phyloP scores from a whole-genome alignment of 2,113 vertebrate species.

The Trichechus manatus region DNA sequence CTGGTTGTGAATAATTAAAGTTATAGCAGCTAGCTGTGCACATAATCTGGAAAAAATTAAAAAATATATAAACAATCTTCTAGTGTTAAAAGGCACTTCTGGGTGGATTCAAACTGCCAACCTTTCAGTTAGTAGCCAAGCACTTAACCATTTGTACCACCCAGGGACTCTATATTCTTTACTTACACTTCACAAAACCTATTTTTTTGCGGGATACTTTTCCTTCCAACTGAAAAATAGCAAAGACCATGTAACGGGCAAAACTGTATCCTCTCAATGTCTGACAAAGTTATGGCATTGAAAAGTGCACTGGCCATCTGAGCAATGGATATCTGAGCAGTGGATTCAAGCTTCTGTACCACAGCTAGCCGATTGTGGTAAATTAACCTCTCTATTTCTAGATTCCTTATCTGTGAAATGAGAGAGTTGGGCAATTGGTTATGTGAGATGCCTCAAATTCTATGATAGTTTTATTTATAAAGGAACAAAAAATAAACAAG shows the following conservation, averaged over 20 bases:
- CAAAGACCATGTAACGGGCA: background rate
- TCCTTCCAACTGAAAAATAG: background rate
- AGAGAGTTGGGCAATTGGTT: background rate
- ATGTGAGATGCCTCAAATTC: background rate
- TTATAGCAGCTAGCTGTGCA: background rate
- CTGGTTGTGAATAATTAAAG: background rate
- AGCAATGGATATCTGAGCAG: background rate
- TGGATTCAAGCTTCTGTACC: background rate
- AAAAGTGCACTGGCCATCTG: background rate
- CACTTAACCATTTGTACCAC: background rate
- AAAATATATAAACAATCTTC: background rate
- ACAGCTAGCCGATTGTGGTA: background rate
- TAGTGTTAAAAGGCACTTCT: background rate
- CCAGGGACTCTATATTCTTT: background rate
- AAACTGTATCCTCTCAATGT: background rate
- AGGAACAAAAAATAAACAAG: constrained; percentile 18
- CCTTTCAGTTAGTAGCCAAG: background rate
- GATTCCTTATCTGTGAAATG: constrained; percentile 32
- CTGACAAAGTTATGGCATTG: background rate
- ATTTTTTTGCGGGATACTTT: background rate
- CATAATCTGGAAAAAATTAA: constrained; percentile 21
- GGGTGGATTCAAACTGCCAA: background rate
- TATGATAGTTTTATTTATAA: constrained; percentile 51
- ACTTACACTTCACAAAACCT: background rate
- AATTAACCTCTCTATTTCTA: background rate